Conservation (phyloP, 2,113 vertebrate genomes). For the Varanus komodoensis region DNA sequence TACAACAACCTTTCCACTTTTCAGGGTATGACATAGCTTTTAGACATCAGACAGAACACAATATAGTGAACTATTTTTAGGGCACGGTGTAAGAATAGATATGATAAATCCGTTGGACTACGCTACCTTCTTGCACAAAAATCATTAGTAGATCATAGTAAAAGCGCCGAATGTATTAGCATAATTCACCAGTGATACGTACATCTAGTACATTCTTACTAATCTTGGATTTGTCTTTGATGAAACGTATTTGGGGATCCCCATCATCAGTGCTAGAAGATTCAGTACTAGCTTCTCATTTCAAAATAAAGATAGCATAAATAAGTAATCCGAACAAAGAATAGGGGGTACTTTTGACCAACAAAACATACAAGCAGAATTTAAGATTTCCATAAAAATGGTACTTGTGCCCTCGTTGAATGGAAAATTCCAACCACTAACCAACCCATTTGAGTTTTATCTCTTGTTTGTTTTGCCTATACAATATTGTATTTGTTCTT, state of each 20-base stretch:
- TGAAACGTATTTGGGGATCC: no score
- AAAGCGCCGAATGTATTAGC: no score
- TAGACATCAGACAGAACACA: no score
- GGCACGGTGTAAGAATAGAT: no score
- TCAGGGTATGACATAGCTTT: no score
- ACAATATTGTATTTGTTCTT: background rate
- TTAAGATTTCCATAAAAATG: background rate
- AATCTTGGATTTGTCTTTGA: background rate
- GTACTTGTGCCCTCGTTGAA: background rate
- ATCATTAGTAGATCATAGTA: no score
- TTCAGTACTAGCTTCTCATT: background rate
- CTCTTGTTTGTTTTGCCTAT: background rate
- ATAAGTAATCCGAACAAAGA: background rate
- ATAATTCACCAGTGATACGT: no score
- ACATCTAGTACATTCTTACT: background rate
- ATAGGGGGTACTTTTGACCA: background rate
- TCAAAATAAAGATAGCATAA: background rate
- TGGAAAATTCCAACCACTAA: background rate
- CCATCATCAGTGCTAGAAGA: background rate
- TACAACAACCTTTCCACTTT: no score
- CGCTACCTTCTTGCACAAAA: no score
- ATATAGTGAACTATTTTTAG: no score
- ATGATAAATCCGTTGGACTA: no score
- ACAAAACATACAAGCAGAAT: background rate
- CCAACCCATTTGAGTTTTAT: no score